Percentiles rank a stretch among this genome's conserved stretches.
Conservation (phyloP, 2,113 vertebrate genomes). For the Stercorarius parasiticus region DNA sequence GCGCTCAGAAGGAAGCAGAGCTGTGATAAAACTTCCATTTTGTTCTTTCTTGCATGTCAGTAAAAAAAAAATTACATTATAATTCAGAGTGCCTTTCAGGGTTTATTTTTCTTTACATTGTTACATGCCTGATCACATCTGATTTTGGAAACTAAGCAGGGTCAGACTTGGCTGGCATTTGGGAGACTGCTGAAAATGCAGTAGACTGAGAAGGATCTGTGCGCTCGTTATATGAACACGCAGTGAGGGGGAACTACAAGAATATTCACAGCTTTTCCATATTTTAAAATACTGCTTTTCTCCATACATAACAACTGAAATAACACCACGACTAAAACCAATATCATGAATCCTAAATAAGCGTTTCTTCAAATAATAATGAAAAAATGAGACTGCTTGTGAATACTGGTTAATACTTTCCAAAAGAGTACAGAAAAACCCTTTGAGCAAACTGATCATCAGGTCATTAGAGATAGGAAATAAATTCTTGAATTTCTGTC, state of each 20-base stretch:
- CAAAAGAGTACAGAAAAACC: background rate
- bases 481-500: conserved; percentile 4
- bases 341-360: background rate
- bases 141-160: conserved; percentile 34
- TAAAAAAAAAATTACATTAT: conserved; percentile 5
- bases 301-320: background rate
- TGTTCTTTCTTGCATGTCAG: conserved; percentile 39
- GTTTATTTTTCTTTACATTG: conserved; percentile 63
- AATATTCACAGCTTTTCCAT: background rate
- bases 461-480: background rate
- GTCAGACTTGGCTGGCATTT: conserved; percentile 3
- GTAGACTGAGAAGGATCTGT: background rate
- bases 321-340: background rate
- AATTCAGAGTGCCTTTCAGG: conserved; percentile 17
- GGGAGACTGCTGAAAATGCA: background rate
- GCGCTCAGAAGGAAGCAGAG: conserved; percentile 41
- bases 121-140: conserved; percentile 12
- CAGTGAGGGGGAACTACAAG: background rate
- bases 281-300: background rate
- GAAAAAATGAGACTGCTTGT: background rate
- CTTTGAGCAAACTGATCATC: background rate
- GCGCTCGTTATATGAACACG: fast-evolving
- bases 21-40: conserved; percentile 63
- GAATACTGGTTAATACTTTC: background rate
- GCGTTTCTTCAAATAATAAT: background rate